Conservation (phyloP, 2,888 invertebrate genomes). For the Chironomus tentans region DNA sequence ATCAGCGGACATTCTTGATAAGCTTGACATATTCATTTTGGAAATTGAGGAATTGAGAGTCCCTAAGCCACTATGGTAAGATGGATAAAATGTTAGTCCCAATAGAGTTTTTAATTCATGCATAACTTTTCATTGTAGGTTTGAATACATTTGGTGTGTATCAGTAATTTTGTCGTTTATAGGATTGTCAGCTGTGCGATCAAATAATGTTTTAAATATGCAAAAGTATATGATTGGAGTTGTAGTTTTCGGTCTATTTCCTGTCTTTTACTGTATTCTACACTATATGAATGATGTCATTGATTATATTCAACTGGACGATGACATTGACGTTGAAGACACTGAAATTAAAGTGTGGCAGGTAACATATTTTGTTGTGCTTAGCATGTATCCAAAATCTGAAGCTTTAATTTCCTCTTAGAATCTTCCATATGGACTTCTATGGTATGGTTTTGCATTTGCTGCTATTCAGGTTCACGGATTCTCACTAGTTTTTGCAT, state of each 20-base stretch:
- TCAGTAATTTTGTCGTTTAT: slow-evolving; percentile 76
- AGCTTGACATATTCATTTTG: slow-evolving; percentile 85
- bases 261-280: slow-evolving; percentile 68
- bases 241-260: slow-evolving; percentile 65
- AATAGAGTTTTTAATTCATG: no score
- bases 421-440: slow-evolving; percentile 82
- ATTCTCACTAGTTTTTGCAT: slow-evolving; percentile 77
- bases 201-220: slow-evolving; percentile 69
- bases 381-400: background rate
- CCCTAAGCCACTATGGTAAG: slow-evolving; percentile 55
- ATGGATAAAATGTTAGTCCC: no score
- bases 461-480: slow-evolving; percentile 80
- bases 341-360: slow-evolving; percentile 71
- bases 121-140: slow-evolving; percentile 63
- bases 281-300: slow-evolving; percentile 80
- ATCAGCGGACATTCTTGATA: slow-evolving; percentile 83
- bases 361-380: slow-evolving; percentile 43
- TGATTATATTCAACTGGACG: slow-evolving; percentile 58
- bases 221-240: slow-evolving; percentile 75
- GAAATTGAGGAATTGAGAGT: slow-evolving; percentile 89
- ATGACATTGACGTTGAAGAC: slow-evolving; percentile 50
- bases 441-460: slow-evolving; percentile 87
- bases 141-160: slow-evolving; percentile 91
- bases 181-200: slow-evolving; percentile 75
- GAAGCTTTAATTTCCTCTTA: slow-evolving; percentile 40